Conservation (phyloP, 2,888 invertebrate species). For the Nemurella pictetii region DNA sequence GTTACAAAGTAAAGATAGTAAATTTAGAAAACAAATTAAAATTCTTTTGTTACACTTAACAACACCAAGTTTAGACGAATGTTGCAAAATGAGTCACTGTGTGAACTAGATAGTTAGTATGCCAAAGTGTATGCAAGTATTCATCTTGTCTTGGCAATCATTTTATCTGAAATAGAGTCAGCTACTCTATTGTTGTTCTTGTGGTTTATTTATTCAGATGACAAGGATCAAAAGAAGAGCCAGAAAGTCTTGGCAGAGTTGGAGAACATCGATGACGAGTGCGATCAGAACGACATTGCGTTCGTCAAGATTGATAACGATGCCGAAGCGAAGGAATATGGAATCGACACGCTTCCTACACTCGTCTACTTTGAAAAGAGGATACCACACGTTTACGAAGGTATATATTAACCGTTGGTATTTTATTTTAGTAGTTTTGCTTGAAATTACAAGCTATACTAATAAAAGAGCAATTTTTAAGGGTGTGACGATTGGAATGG, state of each 20-base stretch:
- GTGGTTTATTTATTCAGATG: constrained; percentile 65
- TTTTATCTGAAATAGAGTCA: constrained; percentile 18
- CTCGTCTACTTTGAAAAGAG: constrained; percentile 72
- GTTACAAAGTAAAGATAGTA: background rate
- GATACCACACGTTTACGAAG: constrained; percentile 65
- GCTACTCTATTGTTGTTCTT: constrained; percentile 19
- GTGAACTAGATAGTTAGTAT: background rate
- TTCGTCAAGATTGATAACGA: constrained; percentile 91
- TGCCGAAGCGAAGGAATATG: constrained; percentile 86
- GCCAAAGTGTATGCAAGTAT: background rate
- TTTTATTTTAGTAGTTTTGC: too few relatives aligned
- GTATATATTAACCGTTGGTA: constrained; percentile 45
- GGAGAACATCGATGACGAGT: constrained; percentile 92
- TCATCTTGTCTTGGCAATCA: constrained; percentile 3
- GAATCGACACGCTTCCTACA: constrained; percentile 80
- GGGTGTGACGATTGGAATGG: too few relatives aligned
- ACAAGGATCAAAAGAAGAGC: constrained; percentile 88
- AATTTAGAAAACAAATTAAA: background rate
- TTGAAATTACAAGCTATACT: too few relatives aligned
- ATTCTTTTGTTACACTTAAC: background rate
- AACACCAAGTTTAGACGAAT: background rate
- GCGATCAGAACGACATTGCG: constrained; percentile 87
- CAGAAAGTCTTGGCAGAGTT: constrained; percentile 80
- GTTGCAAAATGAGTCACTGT: background rate
- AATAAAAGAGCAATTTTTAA: too few relatives aligned